A percentile compares a stretch with the other conserved stretches of the same genome.
Conservation (phyloP, 2,113 vertebrate genomes). For the Podarcis raffonei region DNA sequence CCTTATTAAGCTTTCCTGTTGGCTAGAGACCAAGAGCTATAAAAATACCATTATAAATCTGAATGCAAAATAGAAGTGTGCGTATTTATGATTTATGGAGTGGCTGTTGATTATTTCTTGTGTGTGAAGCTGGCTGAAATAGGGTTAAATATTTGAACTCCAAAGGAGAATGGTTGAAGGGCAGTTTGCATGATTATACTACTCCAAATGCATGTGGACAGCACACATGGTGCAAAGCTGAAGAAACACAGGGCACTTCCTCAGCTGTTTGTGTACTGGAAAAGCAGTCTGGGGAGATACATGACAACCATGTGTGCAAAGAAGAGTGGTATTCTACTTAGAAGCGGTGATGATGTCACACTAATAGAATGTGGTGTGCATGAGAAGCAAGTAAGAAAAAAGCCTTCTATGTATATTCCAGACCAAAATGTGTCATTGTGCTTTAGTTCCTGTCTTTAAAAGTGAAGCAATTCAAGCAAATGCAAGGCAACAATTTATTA, state of each 20-base stretch:
- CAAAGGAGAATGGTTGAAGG: neutral
- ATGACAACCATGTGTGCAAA: slow-evolving; percentile 15
- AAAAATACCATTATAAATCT: slow-evolving; percentile 44
- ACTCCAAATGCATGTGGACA: slow-evolving; percentile 46
- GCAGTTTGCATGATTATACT: neutral
- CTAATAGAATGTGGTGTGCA: slow-evolving; percentile 7
- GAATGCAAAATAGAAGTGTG: slow-evolving; percentile 49
- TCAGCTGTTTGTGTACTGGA: slow-evolving; percentile 40
- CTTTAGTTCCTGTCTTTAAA: neutral
- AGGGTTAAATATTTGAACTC: slow-evolving; percentile 35
- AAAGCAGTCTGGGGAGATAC: slow-evolving; percentile 33
- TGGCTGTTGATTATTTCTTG: neutral
- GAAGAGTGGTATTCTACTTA: slow-evolving; percentile 64
- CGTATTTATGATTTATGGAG: neutral
- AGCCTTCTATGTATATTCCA: slow-evolving; percentile 9
- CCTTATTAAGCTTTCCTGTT: neutral
- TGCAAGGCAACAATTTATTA: neutral
- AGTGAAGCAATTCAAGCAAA: neutral
- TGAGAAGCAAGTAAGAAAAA: slow-evolving; percentile 19
- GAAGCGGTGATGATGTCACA: slow-evolving; percentile 32
- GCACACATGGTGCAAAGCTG: slow-evolving; percentile 42
- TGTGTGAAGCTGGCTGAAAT: slow-evolving; percentile 9
- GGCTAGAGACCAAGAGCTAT: slow-evolving; percentile 25
- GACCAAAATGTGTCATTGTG: neutral
- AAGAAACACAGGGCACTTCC: slow-evolving; percentile 39